phyloP scores from a whole-genome alignment of 2,888 invertebrate genomes.

The Choreutis nemorana region DNA sequence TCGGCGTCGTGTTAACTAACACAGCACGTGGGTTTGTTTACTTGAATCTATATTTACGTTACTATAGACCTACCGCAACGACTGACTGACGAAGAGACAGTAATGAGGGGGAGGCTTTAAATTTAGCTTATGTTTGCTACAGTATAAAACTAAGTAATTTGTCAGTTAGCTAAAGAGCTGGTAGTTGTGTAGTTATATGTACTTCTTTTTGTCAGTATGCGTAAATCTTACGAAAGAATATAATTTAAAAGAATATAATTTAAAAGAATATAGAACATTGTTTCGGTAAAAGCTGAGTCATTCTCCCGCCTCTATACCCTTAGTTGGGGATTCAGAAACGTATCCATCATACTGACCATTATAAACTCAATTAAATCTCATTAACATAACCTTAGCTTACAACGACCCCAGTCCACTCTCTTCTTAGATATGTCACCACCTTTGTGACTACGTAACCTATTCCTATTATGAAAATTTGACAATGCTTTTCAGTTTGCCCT shows the following conservation, averaged over 20 bases:
- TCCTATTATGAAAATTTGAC: slow-evolving; percentile 54
- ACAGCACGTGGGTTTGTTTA: slow-evolving; percentile 36
- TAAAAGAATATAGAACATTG: too few relatives aligned
- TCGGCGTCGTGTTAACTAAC: slow-evolving; percentile 23
- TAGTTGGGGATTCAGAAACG: slow-evolving; percentile 17
- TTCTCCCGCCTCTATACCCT: slow-evolving; percentile 47
- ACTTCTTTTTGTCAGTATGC: too few relatives aligned
- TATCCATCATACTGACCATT: slow-evolving; percentile 55
- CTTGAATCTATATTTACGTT: slow-evolving; percentile 24
- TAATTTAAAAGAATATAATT: too few relatives aligned
- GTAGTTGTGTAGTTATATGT: too few relatives aligned
- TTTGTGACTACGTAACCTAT: slow-evolving; percentile 56
- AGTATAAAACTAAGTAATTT: too few relatives aligned
- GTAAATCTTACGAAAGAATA: too few relatives aligned
- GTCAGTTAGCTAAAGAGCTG: too few relatives aligned
- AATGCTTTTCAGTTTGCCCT: slow-evolving; percentile 57
- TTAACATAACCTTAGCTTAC: slow-evolving; percentile 49
- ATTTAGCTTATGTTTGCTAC: too few relatives aligned
- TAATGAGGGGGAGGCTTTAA: too few relatives aligned
- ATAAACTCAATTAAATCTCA: slow-evolving; percentile 66
- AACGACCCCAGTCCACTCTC: slow-evolving; percentile 33
- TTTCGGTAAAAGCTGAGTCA: slow-evolving; percentile 32
- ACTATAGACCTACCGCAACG: slow-evolving; percentile 40
- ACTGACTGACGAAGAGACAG: slow-evolving; percentile 5
- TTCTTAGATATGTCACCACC: slow-evolving; percentile 56